Base-by-base conservation (phyloP, 2,888 invertebrate genomes). In the Euzetes globulus region DNA sequence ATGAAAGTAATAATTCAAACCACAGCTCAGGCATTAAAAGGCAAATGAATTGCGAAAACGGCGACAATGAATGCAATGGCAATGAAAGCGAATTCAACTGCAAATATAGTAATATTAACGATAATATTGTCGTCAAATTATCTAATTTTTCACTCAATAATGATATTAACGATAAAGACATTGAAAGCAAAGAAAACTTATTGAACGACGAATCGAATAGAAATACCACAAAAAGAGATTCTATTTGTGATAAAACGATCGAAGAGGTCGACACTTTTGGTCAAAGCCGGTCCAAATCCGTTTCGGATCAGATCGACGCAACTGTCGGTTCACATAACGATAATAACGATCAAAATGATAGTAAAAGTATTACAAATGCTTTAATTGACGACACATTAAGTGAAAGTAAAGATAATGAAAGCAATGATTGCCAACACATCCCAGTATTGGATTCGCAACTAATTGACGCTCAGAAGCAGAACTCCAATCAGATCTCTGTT, bases 81-180 rank as follows among this genome's bases (percentile, higher is more conserved):
- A 63, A 33, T 33, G 63, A 63, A 33, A 63, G 29, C 29, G 63
- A 63, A n/a, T 33, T 63, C 1, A 33, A 37, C 29, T 33, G 33
- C 33, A 63, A 63, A 33, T 63, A 37, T 63, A 63, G 19, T 63
- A 15, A 63, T 19, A 19, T 63, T 17, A 37, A 17, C n/a, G 63
- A 63, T 27, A 33, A 63, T 29, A 63, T 63, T 33, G 33, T 63
- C 19, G 17, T 37, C 33, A 63, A 63, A 63, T 33, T 63, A 19
- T 63, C 63, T 33, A 37, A 63, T 27, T n/a, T 37, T 37, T 33
- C 63, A n/a, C n/a, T 63, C 33, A 37, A 63, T 63, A 33, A 19
- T 19, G 37, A 33, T 17, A 33, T 33, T 33, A 33, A 33, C 4
- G 33, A 33, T 7, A 33, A 33, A 33, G 37, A 63, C 11, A 63